These are phyloP conservation scores for Tricholaema leucomelas DNA, from an alignment of 2,113 vertebrate species.

Conservation along the genomic window DNA sequence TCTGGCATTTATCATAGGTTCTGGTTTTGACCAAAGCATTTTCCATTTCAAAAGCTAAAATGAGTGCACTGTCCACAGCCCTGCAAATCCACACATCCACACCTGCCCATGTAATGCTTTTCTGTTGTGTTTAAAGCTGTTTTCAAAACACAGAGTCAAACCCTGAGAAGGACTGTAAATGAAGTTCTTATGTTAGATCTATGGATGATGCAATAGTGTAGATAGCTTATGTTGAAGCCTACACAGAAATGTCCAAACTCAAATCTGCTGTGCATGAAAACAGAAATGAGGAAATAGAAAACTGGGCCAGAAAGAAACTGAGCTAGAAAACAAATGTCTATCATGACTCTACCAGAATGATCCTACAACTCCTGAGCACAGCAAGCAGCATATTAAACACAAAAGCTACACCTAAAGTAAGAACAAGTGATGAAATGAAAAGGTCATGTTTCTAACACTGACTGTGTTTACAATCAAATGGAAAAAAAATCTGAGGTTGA, in stretches of 20 bases:
- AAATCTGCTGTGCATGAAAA: neutral
- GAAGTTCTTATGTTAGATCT: neutral
- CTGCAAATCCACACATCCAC: neutral
- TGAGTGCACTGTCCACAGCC: neutral
- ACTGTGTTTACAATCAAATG: neutral
- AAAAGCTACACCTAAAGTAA: neutral
- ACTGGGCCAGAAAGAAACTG: neutral
- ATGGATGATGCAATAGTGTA: neutral
- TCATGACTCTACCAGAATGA: neutral
- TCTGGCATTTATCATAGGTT: neutral
- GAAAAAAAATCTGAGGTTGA: neutral
- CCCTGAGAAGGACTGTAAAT: neutral
- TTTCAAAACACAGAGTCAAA: constrained; percentile 1
- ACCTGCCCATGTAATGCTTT: neutral
- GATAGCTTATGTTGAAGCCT: neutral
- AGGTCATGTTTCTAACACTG: neutral
- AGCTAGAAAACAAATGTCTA: neutral
- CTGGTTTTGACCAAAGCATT: neutral
- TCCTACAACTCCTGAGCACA: neutral
- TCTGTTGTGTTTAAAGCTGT: neutral
- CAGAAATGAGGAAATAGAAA: neutral
- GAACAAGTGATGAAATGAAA: neutral
- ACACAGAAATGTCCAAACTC: neutral
- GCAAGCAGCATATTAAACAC: neutral
- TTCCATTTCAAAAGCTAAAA: constrained; percentile 1